These are phyloP conservation scores for Decapterus maruadsi DNA, from an alignment of 2,797 vertebrate species.

Conservation along the genomic window DNA sequence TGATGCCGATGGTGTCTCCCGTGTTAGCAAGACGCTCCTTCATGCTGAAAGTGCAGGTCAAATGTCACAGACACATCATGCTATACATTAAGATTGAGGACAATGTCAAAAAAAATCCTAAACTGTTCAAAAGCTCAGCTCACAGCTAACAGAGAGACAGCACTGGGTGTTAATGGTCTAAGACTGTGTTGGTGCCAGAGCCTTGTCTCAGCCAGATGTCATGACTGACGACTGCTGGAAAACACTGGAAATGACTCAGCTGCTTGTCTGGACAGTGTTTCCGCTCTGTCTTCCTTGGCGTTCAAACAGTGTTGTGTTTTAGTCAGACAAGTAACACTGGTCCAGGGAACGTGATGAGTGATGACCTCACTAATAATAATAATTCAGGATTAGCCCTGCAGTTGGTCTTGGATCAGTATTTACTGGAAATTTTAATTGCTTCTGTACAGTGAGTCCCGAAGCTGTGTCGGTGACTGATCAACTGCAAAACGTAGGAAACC, in stretches of 20 bases:
- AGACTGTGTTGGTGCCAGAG: constrained; percentile 24
- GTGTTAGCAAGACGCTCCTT: constrained; percentile 78
- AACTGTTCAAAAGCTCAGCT: background rate
- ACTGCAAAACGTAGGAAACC: background rate
- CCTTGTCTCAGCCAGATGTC: constrained; percentile 51
- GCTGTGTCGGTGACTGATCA: background rate
- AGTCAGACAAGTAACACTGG: constrained; percentile 31
- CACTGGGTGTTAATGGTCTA: background rate
- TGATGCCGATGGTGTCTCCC: constrained; percentile 67
- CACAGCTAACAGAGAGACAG: background rate
- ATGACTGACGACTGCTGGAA: constrained; percentile 47
- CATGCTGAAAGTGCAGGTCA: constrained; percentile 72
- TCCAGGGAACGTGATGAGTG: constrained; percentile 9
- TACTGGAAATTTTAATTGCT: background rate
- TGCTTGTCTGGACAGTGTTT: constrained; percentile 47
- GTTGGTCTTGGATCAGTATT: constrained; percentile 17
- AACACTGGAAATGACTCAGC: constrained; percentile 46
- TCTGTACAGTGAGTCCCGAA: constrained; percentile 5
- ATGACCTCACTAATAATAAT: constrained; percentile 14
- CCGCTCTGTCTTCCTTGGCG: constrained; percentile 26
- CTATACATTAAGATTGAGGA: background rate
- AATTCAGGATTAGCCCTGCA: constrained; percentile 16
- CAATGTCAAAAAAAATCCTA: background rate
- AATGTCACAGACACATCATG: constrained; percentile 13
- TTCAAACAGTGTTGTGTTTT: constrained; percentile 3